Conservation (phyloP, 2,797 vertebrate species). For the Cetoscarus ocellatus region DNA sequence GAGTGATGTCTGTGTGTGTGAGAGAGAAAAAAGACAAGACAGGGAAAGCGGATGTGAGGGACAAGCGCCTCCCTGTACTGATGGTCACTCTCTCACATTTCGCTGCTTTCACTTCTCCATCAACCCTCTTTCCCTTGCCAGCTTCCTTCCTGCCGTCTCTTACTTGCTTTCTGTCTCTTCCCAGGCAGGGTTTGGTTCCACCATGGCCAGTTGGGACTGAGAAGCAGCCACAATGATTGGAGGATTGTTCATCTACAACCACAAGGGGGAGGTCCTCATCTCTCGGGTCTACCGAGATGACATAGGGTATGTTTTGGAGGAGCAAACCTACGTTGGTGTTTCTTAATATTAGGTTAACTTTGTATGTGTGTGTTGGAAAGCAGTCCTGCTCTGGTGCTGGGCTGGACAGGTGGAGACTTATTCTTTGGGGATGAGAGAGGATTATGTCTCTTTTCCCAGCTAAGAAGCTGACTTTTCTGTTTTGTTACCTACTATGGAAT, state of each 20-base stretch:
- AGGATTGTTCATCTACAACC: constrained; percentile 99
- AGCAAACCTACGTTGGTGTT: not conserved
- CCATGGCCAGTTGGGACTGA: constrained; percentile 93
- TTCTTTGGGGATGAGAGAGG: constrained; percentile 27
- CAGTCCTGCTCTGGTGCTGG: not conserved
- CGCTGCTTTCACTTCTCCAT: constrained; percentile 67
- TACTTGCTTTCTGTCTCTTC: constrained; percentile 41
- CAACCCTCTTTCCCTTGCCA: constrained; percentile 20
- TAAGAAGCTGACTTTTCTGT: constrained; percentile 23
- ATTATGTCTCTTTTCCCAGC: constrained; percentile 29
- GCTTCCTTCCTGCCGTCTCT: constrained; percentile 56
- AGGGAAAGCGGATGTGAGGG: constrained; percentile 65
- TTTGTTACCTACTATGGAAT: constrained; percentile 5
- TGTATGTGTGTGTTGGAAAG: not conserved
- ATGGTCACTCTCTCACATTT: constrained; percentile 53
- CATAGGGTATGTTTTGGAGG: constrained; percentile 92
- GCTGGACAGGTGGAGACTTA: constrained; percentile 18
- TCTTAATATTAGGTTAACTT: not conserved
- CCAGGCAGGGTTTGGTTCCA: constrained; percentile 80
- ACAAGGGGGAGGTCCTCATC: constrained; percentile 99
- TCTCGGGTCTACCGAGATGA: constrained; percentile 99
- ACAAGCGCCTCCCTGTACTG: constrained; percentile 75
- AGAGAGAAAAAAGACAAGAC: constrained; percentile 12
- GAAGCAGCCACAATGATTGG: constrained; percentile 94
- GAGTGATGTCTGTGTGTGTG: constrained; percentile 23